These are phyloP conservation scores for Poecilia latipinna DNA, from an alignment of 2,113 vertebrate genomes.

Conservation along the genomic window DNA sequence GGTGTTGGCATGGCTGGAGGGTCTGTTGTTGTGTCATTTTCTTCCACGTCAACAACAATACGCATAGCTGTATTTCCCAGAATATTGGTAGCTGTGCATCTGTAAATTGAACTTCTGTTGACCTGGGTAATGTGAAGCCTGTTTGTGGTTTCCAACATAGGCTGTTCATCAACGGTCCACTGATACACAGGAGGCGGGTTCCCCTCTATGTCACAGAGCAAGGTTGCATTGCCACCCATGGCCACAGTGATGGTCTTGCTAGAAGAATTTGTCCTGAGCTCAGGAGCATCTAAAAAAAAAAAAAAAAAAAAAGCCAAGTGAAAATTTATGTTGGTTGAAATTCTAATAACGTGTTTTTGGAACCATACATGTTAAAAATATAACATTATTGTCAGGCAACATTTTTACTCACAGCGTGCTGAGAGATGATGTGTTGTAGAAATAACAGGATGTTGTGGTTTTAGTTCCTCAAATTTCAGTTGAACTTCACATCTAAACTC, in stretches of 20 bases:
- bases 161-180: conserved; percentile 17
- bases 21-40: too few species aligned
- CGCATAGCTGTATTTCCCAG: not conserved
- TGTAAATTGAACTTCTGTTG: accelerated
- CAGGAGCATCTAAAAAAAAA: conserved; percentile 46
- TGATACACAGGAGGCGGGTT: conserved; percentile 19
- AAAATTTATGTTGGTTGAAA: not conserved
- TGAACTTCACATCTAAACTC: conserved; percentile 56
- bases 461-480: conserved; percentile 32
- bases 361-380: not conserved
- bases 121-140: not conserved
- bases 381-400: not conserved
- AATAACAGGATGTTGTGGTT: not conserved
- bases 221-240: not conserved
- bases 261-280: not conserved
- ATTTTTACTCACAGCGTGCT: conserved; percentile 54
- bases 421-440: not conserved
- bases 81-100: conserved; percentile 19
- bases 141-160: accelerated
- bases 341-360: not conserved
- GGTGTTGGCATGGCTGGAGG: not conserved
- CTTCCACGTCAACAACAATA: not conserved
- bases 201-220: conserved; percentile 44
- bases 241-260: accelerated
- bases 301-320: not conserved